phyloP scores from a whole-genome alignment of 2,113 vertebrate species.

The Myocastor coypus region DNA sequence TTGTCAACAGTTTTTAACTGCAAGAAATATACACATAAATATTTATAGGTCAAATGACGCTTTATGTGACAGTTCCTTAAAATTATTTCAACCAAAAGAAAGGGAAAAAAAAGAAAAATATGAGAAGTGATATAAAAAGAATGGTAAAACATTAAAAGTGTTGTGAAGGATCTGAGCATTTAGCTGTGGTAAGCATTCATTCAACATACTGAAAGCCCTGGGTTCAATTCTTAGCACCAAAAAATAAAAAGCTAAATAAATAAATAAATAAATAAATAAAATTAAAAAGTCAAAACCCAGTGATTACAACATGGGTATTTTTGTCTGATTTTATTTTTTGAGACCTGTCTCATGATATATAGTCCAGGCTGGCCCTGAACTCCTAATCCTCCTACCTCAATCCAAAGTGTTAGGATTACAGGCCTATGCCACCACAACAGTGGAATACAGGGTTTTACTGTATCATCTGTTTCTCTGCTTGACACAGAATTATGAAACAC shows the following conservation, averaged over 20 bases:
- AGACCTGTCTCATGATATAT: too few species aligned
- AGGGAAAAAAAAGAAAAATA: not conserved
- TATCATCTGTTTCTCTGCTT: not conserved
- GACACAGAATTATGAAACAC: not conserved
- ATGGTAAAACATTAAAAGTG: constrained; percentile 5
- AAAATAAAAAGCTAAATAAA: too few species aligned
- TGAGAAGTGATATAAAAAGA: not conserved
- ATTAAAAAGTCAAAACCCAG: too few species aligned
- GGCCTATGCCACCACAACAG: too few species aligned
- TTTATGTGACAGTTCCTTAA: not conserved
- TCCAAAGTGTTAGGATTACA: too few species aligned
- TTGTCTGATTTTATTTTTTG: too few species aligned
- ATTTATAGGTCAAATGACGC: constrained; percentile 14
- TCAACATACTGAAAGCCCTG: not conserved
- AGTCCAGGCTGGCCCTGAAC: too few species aligned
- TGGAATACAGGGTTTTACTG: not conserved
- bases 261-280: too few species aligned
- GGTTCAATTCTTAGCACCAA: too few species aligned
- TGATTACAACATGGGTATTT: too few species aligned
- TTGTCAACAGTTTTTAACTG: not conserved
- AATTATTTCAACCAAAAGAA: not conserved
- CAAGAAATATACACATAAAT: constrained; percentile 17
- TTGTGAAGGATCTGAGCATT: not conserved
- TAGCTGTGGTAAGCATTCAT: not conserved
- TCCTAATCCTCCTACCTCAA: too few species aligned